Evolutionary conservation across 2,888 invertebrate species (phyloP).

Genomic region (Lasius platythorax): DNA sequence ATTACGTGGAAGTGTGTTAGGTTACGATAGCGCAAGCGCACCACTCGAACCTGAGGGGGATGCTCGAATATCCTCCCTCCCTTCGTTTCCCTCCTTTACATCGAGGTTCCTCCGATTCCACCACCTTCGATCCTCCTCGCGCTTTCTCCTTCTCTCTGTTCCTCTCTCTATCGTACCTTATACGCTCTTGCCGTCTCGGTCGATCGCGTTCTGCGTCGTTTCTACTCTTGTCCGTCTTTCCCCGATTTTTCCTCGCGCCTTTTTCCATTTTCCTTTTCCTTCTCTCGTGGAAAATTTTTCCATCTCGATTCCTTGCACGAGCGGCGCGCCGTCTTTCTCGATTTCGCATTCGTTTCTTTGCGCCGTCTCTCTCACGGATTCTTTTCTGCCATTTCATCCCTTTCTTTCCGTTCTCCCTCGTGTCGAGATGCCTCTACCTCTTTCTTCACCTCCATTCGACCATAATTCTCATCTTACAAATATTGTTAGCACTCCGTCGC

Average conservation of each 20-base stretch:
- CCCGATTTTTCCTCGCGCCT: conserved; percentile 25
- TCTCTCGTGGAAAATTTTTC: neutral
- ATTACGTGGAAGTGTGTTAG: conserved; percentile 67
- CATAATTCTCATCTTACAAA: conserved; percentile 56
- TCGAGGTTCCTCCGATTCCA: conserved; percentile 52
- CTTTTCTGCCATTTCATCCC: conserved; percentile 22
- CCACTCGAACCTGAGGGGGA: conserved; percentile 48
- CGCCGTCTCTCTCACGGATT: conserved; percentile 26
- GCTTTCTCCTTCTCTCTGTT: conserved; percentile 28
- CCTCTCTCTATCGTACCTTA: neutral
- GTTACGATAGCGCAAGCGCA: conserved; percentile 69
- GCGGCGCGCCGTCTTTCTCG: neutral
- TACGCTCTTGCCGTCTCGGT: conserved; percentile 36
- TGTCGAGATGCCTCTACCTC: conserved; percentile 14
- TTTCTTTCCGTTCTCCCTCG: neutral
- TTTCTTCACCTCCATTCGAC: conserved; percentile 42
- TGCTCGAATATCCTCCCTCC: conserved; percentile 52
- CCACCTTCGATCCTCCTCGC: conserved; percentile 43
- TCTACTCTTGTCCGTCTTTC: conserved; percentile 13
- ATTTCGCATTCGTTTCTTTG: too few species aligned
- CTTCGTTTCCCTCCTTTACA: conserved; percentile 10
- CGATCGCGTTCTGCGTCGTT: conserved; percentile 29
- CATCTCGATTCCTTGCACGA: conserved; percentile 21
- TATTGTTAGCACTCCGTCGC: conserved; percentile 42
- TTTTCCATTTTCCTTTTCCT: neutral